Conservation (phyloP, 2,113 vertebrate species). For the Gasterosteus nipponicus region DNA sequence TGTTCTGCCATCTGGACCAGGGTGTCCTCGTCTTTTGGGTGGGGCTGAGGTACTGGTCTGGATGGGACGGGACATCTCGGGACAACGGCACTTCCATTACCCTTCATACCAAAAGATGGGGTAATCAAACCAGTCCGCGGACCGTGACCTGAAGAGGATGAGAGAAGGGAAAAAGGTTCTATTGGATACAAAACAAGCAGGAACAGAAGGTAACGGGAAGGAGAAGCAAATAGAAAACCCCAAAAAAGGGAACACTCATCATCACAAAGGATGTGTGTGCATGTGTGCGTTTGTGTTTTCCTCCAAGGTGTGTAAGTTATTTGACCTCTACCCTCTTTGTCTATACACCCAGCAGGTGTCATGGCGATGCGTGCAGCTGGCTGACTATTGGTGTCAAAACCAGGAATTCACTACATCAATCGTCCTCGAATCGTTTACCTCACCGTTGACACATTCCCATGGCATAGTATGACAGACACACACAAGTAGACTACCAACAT, state of each 20-base stretch:
- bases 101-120: slow-evolving; percentile 82
- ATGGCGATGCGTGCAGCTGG: slow-evolving; percentile 29
- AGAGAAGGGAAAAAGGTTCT: not conserved
- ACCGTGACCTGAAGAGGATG: slow-evolving; percentile 22
- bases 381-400: slow-evolving; percentile 54
- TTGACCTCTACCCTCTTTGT: slow-evolving; percentile 56
- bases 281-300: slow-evolving; percentile 13
- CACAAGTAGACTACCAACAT: slow-evolving; percentile 43
- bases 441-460: slow-evolving; percentile 47
- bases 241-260: not conserved
- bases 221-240: not conserved
- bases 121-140: slow-evolving; percentile 68
- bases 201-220: not conserved
- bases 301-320: slow-evolving; percentile 50
- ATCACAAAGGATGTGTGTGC: not conserved
- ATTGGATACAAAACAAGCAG: not conserved
- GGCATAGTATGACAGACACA: not conserved
- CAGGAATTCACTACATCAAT: slow-evolving; percentile 55
- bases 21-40: slow-evolving; percentile 85
- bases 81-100: slow-evolving; percentile 72
- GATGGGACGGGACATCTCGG: slow-evolving; percentile 57
- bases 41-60: slow-evolving; percentile 71
- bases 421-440: slow-evolving; percentile 40
- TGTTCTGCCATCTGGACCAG: slow-evolving; percentile 95
- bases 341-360: slow-evolving; percentile 58